Base-by-base conservation (phyloP, 2,888 invertebrate species). In the Rhopalosiphum nymphaeae region DNA sequence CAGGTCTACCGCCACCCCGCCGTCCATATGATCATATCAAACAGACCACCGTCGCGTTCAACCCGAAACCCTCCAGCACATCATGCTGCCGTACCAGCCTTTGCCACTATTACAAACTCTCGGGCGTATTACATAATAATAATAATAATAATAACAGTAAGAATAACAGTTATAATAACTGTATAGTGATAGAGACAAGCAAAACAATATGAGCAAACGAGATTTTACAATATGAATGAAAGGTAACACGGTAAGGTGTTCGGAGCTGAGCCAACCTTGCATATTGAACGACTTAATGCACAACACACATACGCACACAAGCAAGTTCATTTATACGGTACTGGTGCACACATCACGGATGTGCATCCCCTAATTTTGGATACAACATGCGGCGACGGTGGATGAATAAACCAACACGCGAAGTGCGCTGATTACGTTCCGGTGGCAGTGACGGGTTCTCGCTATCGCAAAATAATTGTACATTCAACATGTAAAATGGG, bases 211-310 rank as follows among this genome's bases (percentile, higher is more conserved):
- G 87, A 61, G n/a, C 57, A 92, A 92, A 92, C 57, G 86, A 92
- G 61, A 87, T 92, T 92, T 92, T 36, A 92, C 86, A 87, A 92
- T 87, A 61, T 49, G 46, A 91, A 92, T 92, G 36, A 36, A 61
- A 3, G 25, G 78, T 36, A 78, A 36, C 78, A 3, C 9, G 36
- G 21, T 1, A 36, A 78, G 36, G 78, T 21, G 78, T 78, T 21
- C 9, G 21, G 36, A 78, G 78, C 9, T 78, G 78, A 78, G 9
- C 36, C 36, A 21, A 78, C 78, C 78, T 9, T 36, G 36, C 78
- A 78, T 78, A 36, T 78, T 36, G 78, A 78, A 78, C 36, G 21
- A 25, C 36, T 36, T 67, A n/a, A 78, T 78, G 78, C 78, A 78
- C 21, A 36, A n/a, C 16, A 21, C 36, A 0, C 78, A 36, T 16